Evolutionary conservation across 2,888 invertebrate genomes (phyloP).

Genomic region (Campoplex capitator): DNA sequence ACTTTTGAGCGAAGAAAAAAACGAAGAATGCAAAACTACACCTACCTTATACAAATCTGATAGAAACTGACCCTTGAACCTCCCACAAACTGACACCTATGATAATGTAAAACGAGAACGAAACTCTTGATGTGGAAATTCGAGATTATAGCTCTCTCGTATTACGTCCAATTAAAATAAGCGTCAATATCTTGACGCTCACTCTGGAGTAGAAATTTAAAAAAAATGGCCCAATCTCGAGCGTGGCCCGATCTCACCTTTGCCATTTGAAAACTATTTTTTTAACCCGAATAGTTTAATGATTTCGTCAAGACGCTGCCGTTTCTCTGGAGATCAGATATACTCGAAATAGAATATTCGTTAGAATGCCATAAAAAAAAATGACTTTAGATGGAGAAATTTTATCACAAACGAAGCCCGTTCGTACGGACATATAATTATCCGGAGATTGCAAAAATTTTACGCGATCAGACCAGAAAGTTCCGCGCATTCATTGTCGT

Average conservation of each 20-base stretch:
- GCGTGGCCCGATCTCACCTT: too few relatives aligned
- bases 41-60: background rate
- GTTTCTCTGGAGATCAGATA: background rate
- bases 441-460: background rate
- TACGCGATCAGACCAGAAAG: background rate
- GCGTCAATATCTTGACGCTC: background rate
- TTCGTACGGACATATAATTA: background rate
- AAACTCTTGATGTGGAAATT: constrained; percentile 12
- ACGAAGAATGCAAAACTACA: background rate
- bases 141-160: constrained; percentile 45
- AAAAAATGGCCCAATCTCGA: too few relatives aligned
- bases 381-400: background rate
- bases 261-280: too few relatives aligned
- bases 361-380: background rate
- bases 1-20: background rate
- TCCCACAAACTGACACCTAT: background rate
- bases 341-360: background rate
- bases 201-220: too few relatives aligned
- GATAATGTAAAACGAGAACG: constrained; percentile 41
- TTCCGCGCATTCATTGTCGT: background rate
- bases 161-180: constrained; percentile 45
- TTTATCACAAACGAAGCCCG: background rate
- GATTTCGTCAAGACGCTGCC: too few relatives aligned
- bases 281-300: too few relatives aligned
- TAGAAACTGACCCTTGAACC: too few relatives aligned